Conservation (phyloP, 1,140 invertebrate genomes). For the Aphelinus certus region DNA sequence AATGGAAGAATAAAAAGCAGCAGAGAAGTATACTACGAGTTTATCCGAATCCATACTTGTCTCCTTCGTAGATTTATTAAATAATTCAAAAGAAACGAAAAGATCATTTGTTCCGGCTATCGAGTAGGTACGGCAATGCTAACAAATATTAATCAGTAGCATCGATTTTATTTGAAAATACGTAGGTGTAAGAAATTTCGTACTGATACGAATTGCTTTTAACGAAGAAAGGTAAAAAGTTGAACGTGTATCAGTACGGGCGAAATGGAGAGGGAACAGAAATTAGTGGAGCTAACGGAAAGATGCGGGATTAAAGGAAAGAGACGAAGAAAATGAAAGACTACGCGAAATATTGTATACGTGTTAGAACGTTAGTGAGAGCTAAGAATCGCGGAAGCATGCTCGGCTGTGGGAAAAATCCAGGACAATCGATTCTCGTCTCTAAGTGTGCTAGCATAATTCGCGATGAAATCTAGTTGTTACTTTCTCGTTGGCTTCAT, state of each 20-base stretch:
- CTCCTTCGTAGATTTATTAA: too few relatives aligned
- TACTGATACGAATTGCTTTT: not conserved
- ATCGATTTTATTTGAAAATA: too few relatives aligned
- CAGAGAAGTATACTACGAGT: too few relatives aligned
- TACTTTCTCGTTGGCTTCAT: constrained; percentile 7
- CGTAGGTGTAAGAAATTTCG: too few relatives aligned
- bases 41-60: too few relatives aligned
- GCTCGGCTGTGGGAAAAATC: constrained; percentile 32
- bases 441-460: constrained; percentile 24
- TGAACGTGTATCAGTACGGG: not conserved
- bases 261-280: not conserved
- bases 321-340: not conserved
- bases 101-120: too few relatives aligned
- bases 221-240: not conserved
- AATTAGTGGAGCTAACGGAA: not conserved
- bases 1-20: too few relatives aligned
- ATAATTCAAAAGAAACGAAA: too few relatives aligned
- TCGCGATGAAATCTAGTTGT: constrained; percentile 19
- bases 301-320: too few relatives aligned
- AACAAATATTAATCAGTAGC: too few relatives aligned
- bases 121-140: too few relatives aligned
- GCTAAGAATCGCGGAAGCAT: constrained; percentile 14
- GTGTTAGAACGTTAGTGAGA: not conserved
- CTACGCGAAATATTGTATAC: not conserved
- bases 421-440: constrained; percentile 41